A percentile compares a stretch with the other conserved stretches of the same genome.
phyloP scores from a whole-genome alignment of 2,888 invertebrate species.

The Euproctis similis region DNA sequence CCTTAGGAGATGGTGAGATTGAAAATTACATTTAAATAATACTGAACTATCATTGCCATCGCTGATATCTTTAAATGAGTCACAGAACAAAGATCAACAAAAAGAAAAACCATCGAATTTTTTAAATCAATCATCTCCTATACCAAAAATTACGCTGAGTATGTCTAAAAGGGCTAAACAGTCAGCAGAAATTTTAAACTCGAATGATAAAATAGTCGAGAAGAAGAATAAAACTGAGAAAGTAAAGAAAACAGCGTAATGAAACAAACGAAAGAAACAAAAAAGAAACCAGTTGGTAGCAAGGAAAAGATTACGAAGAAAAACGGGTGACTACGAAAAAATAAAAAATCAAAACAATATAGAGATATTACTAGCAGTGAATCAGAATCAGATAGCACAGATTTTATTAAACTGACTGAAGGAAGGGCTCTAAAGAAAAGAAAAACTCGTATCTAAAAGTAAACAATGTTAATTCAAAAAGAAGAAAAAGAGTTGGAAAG shows the following conservation, averaged over 20 bases:
- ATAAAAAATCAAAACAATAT: slow-evolving; percentile 1
- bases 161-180: slow-evolving; percentile 5
- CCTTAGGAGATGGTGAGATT: no score
- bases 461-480: no score
- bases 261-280: slow-evolving; percentile 9
- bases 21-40: slow-evolving; percentile 3
- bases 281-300: slow-evolving; percentile 10
- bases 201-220: slow-evolving; percentile 5
- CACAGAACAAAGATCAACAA: slow-evolving; percentile 8
- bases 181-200: slow-evolving; percentile 9
- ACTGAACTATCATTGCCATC: slow-evolving; percentile 12
- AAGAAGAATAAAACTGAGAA: slow-evolving; percentile 9
- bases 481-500: no score
- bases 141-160: slow-evolving; percentile 9
- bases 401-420: slow-evolving; percentile 3
- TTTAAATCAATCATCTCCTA: slow-evolving; percentile 10
- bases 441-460: slow-evolving; percentile 1
- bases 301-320: slow-evolving; percentile 4
- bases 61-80: slow-evolving; percentile 12
- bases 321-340: background rate
- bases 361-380: slow-evolving; percentile 4
- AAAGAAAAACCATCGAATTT: slow-evolving; percentile 5
- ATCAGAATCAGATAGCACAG: slow-evolving; percentile 2
- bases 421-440: slow-evolving; percentile 2
- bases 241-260: slow-evolving; percentile 2